These are phyloP conservation scores for Eulithis prunata DNA, from an alignment of 2,888 invertebrate species.

Conservation along the genomic window DNA sequence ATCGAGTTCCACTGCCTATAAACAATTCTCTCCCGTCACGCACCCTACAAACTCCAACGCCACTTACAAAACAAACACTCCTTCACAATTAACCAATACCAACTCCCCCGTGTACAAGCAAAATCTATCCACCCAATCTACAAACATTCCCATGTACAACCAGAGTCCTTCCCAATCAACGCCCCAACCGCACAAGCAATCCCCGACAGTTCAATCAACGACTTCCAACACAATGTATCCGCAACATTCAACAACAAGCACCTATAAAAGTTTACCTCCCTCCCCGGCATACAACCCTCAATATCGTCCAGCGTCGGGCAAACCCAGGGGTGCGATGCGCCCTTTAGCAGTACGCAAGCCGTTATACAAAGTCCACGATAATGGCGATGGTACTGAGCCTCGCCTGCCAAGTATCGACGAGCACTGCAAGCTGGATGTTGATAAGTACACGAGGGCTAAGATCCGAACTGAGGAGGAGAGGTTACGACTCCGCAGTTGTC, in stretches of 20 bases:
- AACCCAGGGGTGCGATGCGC: conserved; percentile 20
- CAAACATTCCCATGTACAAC: conserved; percentile 17
- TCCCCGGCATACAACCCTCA: conserved; percentile 23
- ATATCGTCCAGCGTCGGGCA: conserved; percentile 9
- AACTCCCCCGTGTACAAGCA: conserved; percentile 13
- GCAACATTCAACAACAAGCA: conserved; percentile 7
- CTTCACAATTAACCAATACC: background rate
- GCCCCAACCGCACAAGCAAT: conserved; percentile 2
- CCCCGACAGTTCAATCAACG: background rate
- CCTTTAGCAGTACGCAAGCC: conserved; percentile 44
- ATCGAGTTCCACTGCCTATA: conserved; percentile 11
- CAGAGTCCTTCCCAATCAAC: conserved; percentile 14
- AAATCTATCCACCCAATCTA: conserved; percentile 2
- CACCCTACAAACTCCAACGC: background rate
- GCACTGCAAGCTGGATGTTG: conserved; percentile 63
- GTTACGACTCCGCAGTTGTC: conserved; percentile 58
- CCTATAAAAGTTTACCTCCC: conserved; percentile 19
- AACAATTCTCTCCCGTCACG: background rate
- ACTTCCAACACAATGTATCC: background rate
- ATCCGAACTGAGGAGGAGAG: conserved; percentile 51
- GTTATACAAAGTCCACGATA: conserved; percentile 59
- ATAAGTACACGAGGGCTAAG: conserved; percentile 41
- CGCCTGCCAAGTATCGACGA: conserved; percentile 73
- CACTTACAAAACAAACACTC: conserved; percentile 13
- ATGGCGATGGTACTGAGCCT: conserved; percentile 65